A percentile compares a stretch with the other conserved stretches of the same genome.
Conservation (phyloP, 64 coral and sea anemone genomes). For the Pachyseris speciosa region DNA sequence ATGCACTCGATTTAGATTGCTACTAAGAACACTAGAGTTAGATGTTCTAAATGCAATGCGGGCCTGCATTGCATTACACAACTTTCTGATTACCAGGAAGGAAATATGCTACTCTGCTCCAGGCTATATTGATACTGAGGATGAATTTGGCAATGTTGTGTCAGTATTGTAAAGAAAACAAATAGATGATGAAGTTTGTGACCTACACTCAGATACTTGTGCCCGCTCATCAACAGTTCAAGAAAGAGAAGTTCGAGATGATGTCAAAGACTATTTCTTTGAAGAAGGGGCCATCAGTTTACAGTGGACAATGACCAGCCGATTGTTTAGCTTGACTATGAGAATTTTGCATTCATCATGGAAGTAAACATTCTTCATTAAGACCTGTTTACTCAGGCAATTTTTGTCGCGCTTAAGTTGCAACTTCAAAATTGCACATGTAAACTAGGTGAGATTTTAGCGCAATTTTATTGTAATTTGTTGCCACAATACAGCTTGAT, state of each 20-base stretch:
- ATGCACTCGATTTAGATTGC: neutral
- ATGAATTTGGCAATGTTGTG: constrained; percentile 45
- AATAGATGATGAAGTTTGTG: constrained; percentile 14
- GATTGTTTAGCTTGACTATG: neutral
- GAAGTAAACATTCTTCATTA: too few species aligned
- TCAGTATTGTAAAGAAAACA: constrained; percentile 17
- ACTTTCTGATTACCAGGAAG: constrained; percentile 59
- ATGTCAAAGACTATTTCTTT: constrained; percentile 61
- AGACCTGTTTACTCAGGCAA: too few species aligned
- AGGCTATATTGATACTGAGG: constrained; percentile 51
- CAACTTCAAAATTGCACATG: too few species aligned
- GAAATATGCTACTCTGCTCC: constrained; percentile 53
- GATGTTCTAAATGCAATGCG: constrained; percentile 34
- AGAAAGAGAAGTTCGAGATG: constrained; percentile 44
- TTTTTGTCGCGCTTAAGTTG: too few species aligned
- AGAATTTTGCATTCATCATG: neutral
- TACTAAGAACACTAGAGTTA: neutral
- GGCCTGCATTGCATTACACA: constrained; percentile 33
- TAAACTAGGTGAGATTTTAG: too few species aligned
- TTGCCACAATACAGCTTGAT: too few species aligned
- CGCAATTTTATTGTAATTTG: too few species aligned
- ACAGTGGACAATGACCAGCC: neutral
- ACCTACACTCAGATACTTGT: constrained; percentile 18
- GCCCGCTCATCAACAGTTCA: constrained; percentile 35
- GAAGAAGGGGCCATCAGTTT: constrained; percentile 44